Base-by-base conservation (phyloP, 1,140 invertebrate genomes). In the Sitodiplosis mosellana region DNA sequence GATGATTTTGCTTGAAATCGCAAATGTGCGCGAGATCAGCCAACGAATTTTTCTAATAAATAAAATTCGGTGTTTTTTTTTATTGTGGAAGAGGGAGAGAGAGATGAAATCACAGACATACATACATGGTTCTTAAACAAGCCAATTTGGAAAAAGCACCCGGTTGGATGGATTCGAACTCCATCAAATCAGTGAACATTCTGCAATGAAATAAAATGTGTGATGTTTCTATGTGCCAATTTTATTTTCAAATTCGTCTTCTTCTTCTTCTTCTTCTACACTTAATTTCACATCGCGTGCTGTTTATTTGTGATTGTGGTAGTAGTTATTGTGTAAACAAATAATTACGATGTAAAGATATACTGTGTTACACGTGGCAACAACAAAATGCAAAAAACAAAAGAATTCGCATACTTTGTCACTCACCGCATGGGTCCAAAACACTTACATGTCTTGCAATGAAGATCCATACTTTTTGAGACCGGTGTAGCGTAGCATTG, bases 51-150 rank as follows among this genome's bases (percentile, higher is more conserved):
- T n/a, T n/a, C n/a, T n/a, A n/a, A n/a, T n/a, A 27, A 27, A 27
- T 27, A 27, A 27, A 27, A 27, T 27, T 27, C 27, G n/a, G n/a
- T n/a, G n/a, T n/a, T n/a, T n/a, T n/a, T n/a, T n/a, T n/a, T n/a
- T n/a, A n/a, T n/a, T n/a, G n/a, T n/a, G n/a, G n/a, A n/a, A n/a
- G n/a, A n/a, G n/a, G n/a, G n/a, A 27, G 10, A 3, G 27, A 27
- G 27, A 27, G 27, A 27, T 27, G 27, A 27, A 27, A 27, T 27
- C 27, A 27, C 27, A 27, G 3, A 5, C 3, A 27, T 27, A 69
- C 69, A 61, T 63, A 71, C 70, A 72, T 60, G 45, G 69, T 69
- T 21, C 69, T 57, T 8, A 72, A 52, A 41, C 67, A 53, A 7
- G 54, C 57, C 47, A 69, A 60, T 48, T 67, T 58, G 7, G 61